Base-by-base conservation (phyloP, 2,888 invertebrate genomes). In the Drosophila engyochracea region DNA sequence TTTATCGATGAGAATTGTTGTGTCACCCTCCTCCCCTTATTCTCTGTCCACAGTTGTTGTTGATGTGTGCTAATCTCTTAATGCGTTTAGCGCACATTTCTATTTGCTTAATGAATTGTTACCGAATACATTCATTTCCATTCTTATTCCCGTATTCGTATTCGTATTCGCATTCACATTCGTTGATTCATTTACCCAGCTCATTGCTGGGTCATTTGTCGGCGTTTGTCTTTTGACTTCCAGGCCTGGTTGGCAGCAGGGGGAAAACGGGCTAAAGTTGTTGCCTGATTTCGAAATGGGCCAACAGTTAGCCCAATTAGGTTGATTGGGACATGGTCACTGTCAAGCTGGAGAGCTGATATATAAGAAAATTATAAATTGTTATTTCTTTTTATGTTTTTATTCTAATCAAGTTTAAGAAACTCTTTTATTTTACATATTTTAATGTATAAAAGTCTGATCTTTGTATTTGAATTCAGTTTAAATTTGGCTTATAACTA, bases 51-150 rank as follows among this genome's bases (percentile, higher is more conserved):
- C 62, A 37, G 35, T 37, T 64, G 68, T 64, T 68, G 71, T 69
- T 33, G 63, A 90, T 91, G 91, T 93, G 91, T 93, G 92, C 90
- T 93, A 93, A 93, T 93, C 93, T 89, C 83, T 92, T 93, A 92
- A 93, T 92, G 89, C 91, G 84, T 89, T 92, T 92, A 92, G 90
- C 88, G 85, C 75, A 82, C 87, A 87, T 89, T 90, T 87, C 89
- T 83, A 87, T 90, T 89, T 90, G 85, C 86, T 83, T 89, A 90
- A 89, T 90, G 89, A 90, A 90, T 90, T 90, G 87, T 90, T 85
- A 89, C 85, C 86, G 67, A 85, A 85, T 82, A 85, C 86, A 89
- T 85, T 85, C 86, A 81, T 76, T 78, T 75, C 72, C 71, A 74
- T 80, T 80, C 65, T 66, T 62, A 59, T 69, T 67, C 55, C 68